Evolutionary conservation across 2,113 vertebrate genomes (phyloP), one percentile per base, ranked within the genome.

Genomic region (Aphelocoma coerulescens): DNA sequence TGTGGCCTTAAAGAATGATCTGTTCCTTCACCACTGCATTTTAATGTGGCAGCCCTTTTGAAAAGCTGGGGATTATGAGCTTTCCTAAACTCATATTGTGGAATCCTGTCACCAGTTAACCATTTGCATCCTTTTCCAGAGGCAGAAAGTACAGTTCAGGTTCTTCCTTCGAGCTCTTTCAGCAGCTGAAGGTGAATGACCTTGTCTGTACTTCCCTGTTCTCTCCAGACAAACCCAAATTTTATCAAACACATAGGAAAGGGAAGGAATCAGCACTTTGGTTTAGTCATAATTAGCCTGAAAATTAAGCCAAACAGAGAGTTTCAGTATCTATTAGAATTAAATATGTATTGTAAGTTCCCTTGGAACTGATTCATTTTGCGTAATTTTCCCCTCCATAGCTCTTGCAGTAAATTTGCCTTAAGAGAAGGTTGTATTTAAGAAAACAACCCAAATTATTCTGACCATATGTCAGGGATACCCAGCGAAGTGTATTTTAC

Each of bases 391-490:
- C 59, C 67, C 37, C 48, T 84, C 71, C 32, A 23, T 37, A 61
- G 49, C 24, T 54, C 57, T 86, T 37, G 3, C 41, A 84, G 52
- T 72, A 68, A 37, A 84, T 91, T 68, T 95, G 59, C 66, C 51
- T 94, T 90, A 63, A 77, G 83, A 94, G 43, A 69, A 88, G 75
- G 65, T 44, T 57, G 35, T 65, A 39, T 73, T 66, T 66, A 67
- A 89, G 80, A 87, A 93, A 95, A 84, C 63, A 95, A 88, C 69
- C 51, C 33, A 65, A 95, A 85, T 91, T 94, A 88, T 92, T 93
- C 89, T 91, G 93, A 49, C 89, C 90, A 76, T 93, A 89, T 96
- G 91, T 95, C 83, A 95, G 72, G 89, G 67, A 91, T 84, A 84
- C 69, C 86, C 89, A 74, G 82, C n/a, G 83, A 88, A 77, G 49